Evolutionary conservation across 64 coral and sea anemone genomes (phyloP).

Genomic region (Orbicella faveolata): DNA sequence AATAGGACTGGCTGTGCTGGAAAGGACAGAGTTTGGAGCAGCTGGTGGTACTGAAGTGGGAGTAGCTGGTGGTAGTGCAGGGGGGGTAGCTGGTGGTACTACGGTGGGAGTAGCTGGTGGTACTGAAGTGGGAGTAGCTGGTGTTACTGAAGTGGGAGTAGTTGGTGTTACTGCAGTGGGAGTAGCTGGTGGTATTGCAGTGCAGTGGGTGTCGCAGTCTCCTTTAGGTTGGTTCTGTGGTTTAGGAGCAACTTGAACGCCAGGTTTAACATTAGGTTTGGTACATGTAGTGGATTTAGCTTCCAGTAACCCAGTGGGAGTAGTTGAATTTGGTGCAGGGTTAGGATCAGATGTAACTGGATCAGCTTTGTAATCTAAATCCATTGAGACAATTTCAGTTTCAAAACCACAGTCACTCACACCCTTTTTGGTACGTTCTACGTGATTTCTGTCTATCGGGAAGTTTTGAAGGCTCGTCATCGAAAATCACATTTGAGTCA

Average conservation of each 20-base stretch:
- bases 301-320: no score
- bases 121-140: not conserved
- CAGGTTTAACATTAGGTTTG: no score
- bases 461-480: no score
- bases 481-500: no score
- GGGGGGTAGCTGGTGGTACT: not conserved
- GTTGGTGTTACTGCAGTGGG: not conserved
- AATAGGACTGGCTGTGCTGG: constrained; percentile 1
- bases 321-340: no score
- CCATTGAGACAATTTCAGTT: not conserved
- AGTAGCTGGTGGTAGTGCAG: not conserved
- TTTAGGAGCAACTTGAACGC: no score
- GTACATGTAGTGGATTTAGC: no score
- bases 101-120: not conserved
- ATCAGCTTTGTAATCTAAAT: not conserved
- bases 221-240: no score
- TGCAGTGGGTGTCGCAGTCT: not conserved
- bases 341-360: no score
- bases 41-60: not conserved
- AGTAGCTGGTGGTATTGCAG: no score
- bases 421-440: not conserved
- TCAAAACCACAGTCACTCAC: not conserved
- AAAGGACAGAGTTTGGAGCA: not conserved
- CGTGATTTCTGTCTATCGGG: no score
- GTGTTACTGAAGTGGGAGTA: not conserved